These are phyloP conservation scores for Rhagoletis zephyria DNA, from an alignment of 1,140 invertebrate genomes.

Conservation along the genomic window DNA sequence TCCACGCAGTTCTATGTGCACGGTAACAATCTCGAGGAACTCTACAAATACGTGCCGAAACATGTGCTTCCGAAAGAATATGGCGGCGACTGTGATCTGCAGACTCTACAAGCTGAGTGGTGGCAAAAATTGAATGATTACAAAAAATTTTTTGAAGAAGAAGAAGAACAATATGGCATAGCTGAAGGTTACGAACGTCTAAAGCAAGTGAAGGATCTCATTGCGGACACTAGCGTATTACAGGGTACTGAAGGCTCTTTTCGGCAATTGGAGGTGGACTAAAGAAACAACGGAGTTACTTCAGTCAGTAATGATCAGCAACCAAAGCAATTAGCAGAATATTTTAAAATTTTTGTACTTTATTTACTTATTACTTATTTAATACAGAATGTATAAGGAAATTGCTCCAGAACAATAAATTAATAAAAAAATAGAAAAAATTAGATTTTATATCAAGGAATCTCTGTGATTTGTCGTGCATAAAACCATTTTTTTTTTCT, in stretches of 20 bases:
- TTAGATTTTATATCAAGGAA: background rate
- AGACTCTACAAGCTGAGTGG: constrained; percentile 74
- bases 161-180: constrained; percentile 74
- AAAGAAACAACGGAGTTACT: background rate
- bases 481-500: no score
- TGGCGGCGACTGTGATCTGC: constrained; percentile 73
- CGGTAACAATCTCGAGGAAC: constrained; percentile 59
- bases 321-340: constrained; percentile 44
- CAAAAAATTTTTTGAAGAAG: constrained; percentile 73
- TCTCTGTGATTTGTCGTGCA: no score
- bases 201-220: constrained; percentile 34
- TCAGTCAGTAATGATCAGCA: background rate
- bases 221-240: constrained; percentile 70
- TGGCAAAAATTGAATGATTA: constrained; percentile 73
- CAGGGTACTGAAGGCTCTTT: constrained; percentile 76
- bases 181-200: constrained; percentile 68
- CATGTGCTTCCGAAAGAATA: constrained; percentile 75
- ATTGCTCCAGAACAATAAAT: background rate
- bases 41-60: constrained; percentile 71
- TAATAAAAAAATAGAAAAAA: background rate
- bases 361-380: constrained; percentile 29
- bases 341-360: constrained; percentile 15
- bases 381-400: background rate
- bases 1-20: constrained; percentile 60
- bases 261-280: constrained; percentile 61